These are phyloP conservation scores for Drosophila fulvimacula DNA, from an alignment of 2,888 invertebrate species.

Conservation along the genomic window DNA sequence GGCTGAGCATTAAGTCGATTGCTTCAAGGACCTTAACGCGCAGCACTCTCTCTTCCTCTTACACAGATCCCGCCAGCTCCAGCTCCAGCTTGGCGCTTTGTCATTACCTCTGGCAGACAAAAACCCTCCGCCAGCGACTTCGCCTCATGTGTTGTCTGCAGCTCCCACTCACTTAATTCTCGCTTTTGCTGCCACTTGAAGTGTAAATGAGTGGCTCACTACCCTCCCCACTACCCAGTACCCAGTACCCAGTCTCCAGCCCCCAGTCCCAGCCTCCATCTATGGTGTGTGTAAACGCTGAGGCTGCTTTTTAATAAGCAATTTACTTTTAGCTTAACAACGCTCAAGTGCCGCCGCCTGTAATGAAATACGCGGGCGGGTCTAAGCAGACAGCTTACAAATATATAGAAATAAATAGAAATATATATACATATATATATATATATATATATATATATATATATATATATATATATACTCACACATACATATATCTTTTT, in stretches of 20 bases:
- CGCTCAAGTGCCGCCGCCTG: slow-evolving; percentile 60
- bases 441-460: neutral
- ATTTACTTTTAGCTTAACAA: slow-evolving; percentile 76
- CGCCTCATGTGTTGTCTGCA: slow-evolving; percentile 49
- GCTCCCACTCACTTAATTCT: slow-evolving; percentile 67
- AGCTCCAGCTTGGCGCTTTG: slow-evolving; percentile 53
- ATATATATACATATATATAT: neutral
- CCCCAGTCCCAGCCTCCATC: slow-evolving; percentile 3
- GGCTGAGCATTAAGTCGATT: slow-evolving; percentile 78
- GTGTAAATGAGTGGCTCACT: slow-evolving; percentile 74
- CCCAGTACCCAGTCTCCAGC: neutral
- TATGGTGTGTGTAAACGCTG: slow-evolving; percentile 33
- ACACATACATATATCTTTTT: neutral
- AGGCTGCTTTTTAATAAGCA: slow-evolving; percentile 74
- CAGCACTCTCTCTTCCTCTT: slow-evolving; percentile 4
- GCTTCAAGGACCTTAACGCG: slow-evolving; percentile 73
- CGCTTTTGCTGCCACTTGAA: slow-evolving; percentile 72
- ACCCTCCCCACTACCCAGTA: neutral
- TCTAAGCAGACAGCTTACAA: slow-evolving; percentile 57
- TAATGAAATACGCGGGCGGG: slow-evolving; percentile 67
- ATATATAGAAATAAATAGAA: neutral
- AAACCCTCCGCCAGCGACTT: neutral
- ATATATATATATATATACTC: neutral
- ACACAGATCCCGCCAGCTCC: slow-evolving; percentile 40
- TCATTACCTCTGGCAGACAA: slow-evolving; percentile 52